Evolutionary conservation across 2,797 vertebrate species (phyloP).

Genomic region (Enteromius mattozi): DNA sequence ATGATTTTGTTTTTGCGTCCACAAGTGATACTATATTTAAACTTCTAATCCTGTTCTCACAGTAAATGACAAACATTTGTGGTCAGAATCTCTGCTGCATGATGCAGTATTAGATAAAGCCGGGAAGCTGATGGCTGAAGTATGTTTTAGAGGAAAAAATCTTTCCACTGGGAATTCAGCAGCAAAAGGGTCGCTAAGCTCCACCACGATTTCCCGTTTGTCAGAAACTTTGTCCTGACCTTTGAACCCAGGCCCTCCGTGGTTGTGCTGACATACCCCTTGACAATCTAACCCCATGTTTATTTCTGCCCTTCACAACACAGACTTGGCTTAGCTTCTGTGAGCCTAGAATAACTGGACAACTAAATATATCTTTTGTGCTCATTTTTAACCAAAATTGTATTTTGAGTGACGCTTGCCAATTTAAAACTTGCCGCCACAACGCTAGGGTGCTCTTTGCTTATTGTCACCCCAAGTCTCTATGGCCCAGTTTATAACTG

Average conservation of each 20-base stretch:
- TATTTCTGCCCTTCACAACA: conserved; percentile 16
- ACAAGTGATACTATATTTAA: conserved; percentile 47
- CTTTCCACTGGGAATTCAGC: background rate
- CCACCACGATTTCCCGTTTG: conserved; percentile 41
- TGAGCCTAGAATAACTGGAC: conserved; percentile 15
- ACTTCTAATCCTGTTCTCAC: conserved; percentile 45
- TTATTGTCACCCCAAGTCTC: background rate
- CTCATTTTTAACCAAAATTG: background rate
- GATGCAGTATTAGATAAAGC: conserved; percentile 32
- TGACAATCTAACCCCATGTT: conserved; percentile 9
- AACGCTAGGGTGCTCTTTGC: background rate
- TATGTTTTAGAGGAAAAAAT: background rate
- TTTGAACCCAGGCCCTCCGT: conserved; percentile 25
- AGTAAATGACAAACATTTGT: conserved; percentile 45
- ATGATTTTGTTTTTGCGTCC: conserved; percentile 20
- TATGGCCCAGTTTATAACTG: background rate
- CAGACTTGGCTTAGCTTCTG: background rate
- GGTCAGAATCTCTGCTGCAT: conserved; percentile 2
- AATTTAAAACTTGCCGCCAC: background rate
- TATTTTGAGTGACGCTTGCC: background rate
- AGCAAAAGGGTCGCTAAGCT: conserved; percentile 6
- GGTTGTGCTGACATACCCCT: conserved; percentile 12
- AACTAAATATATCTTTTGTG: conserved; percentile 12
- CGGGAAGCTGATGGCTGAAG: conserved; percentile 26
- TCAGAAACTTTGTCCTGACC: conserved; percentile 45